These are phyloP conservation scores for Charaxes varanes DNA, from an alignment of 1,140 invertebrate genomes.

Conservation along the genomic window DNA sequence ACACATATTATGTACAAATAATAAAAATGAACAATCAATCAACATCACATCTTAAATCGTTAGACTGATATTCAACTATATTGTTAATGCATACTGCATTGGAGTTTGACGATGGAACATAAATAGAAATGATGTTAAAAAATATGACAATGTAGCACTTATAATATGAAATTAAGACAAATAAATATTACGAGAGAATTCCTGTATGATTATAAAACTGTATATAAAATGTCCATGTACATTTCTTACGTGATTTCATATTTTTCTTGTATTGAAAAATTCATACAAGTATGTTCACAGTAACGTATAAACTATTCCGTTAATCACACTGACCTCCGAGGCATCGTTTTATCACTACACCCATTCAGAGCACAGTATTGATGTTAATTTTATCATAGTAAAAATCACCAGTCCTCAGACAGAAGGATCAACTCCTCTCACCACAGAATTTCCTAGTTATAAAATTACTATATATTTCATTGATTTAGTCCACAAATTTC, in stretches of 20 bases:
- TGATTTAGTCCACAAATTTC: constrained; percentile 71
- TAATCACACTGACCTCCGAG: constrained; percentile 42
- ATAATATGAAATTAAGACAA: constrained; percentile 23
- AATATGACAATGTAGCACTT: constrained; percentile 14
- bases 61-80: constrained; percentile 7
- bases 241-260: constrained; percentile 59
- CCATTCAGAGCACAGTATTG: constrained; percentile 38
- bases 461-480: constrained; percentile 68
- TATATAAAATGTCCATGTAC: constrained; percentile 64
- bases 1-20: constrained; percentile 53
- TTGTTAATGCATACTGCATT: constrained; percentile 4
- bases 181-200: constrained; percentile 65
- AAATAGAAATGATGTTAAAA: constrained; percentile 17
- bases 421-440: constrained; percentile 66
- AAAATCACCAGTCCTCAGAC: constrained; percentile 47
- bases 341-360: constrained; percentile 43
- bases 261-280: constrained; percentile 57
- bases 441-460: constrained; percentile 69
- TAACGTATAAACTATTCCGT: constrained; percentile 33
- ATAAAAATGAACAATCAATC: constrained; percentile 41
- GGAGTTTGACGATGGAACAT: constrained; percentile 4
- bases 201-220: constrained; percentile 60
- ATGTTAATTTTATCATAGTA: constrained; percentile 28
- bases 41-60: constrained; percentile 30
- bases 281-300: constrained; percentile 51